Evolutionary conservation across 2,888 invertebrate species (phyloP).

Genomic region (Horisme vitalbata): DNA sequence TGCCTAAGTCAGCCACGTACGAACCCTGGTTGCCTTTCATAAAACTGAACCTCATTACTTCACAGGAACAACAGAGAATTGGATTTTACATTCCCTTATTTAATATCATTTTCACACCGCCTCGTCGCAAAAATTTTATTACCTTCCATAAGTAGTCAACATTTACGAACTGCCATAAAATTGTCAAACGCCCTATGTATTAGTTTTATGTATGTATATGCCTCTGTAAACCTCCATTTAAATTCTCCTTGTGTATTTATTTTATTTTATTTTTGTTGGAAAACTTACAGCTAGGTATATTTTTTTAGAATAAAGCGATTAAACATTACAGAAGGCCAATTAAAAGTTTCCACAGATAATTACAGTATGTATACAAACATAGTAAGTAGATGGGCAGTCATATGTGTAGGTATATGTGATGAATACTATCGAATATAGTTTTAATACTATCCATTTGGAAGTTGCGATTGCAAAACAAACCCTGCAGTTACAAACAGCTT

Average conservation of each 20-base stretch:
- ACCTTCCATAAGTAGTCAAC: conserved; percentile 48
- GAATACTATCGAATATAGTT: not conserved
- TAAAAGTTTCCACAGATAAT: too few species aligned
- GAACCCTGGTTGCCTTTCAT: conserved; percentile 39
- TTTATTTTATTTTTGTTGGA: too few species aligned
- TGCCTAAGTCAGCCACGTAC: conserved; percentile 44
- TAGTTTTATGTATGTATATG: conserved; percentile 39
- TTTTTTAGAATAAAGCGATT: too few species aligned
- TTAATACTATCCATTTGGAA: conserved; percentile 1
- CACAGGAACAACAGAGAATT: conserved; percentile 51
- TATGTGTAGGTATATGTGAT: too few species aligned
- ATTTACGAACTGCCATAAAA: conserved; percentile 57
- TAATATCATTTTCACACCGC: conserved; percentile 41
- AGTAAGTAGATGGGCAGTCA: too few species aligned
- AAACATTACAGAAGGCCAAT: too few species aligned
- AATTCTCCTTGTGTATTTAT: not conserved
- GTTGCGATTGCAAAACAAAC: conserved; percentile 32
- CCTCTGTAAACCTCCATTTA: conserved; percentile 29
- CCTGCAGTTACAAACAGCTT: conserved; percentile 38
- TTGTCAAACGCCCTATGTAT: conserved; percentile 43
- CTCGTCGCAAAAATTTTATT: conserved; percentile 54
- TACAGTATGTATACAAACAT: too few species aligned
- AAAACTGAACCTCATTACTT: conserved; percentile 47
- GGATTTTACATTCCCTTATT: conserved; percentile 61
- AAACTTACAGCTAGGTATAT: too few species aligned